Evolutionary conservation across 2,113 vertebrate species (phyloP).

Genomic region (Tragelaphus imberbis): DNA sequence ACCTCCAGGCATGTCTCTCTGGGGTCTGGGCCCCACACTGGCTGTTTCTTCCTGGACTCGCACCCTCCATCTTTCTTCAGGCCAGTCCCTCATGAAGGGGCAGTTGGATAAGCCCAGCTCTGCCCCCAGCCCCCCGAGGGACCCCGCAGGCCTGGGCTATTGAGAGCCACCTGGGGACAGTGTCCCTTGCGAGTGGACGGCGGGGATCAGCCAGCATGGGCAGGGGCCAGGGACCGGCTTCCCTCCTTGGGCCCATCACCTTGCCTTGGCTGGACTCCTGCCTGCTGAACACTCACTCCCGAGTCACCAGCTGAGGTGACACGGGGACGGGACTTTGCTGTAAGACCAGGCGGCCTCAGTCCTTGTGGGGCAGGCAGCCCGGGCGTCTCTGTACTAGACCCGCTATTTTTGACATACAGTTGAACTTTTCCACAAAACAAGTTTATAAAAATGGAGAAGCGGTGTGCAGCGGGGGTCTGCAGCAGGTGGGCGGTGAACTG

Average conservation of each 20-base stretch:
- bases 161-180: background rate
- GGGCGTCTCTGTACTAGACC: background rate
- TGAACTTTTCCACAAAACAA: background rate
- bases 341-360: background rate
- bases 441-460: background rate
- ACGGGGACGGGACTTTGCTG: background rate
- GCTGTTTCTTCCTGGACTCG: background rate
- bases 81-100: background rate
- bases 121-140: background rate
- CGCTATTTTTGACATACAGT: background rate
- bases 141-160: background rate
- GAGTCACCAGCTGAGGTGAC: background rate
- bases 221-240: background rate
- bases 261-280: background rate
- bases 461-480: accelerated
- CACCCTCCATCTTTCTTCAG: too few species aligned
- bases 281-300: background rate
- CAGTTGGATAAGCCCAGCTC: background rate
- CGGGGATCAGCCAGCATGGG: accelerated
- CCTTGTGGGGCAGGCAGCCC: too few species aligned
- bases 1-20: background rate
- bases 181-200: accelerated
- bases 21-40: background rate
- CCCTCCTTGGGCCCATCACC: accelerated
- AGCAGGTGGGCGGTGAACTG: background rate